These are phyloP conservation scores for Agelastica alni DNA, from an alignment of 2,888 invertebrate genomes.

Conservation along the genomic window DNA sequence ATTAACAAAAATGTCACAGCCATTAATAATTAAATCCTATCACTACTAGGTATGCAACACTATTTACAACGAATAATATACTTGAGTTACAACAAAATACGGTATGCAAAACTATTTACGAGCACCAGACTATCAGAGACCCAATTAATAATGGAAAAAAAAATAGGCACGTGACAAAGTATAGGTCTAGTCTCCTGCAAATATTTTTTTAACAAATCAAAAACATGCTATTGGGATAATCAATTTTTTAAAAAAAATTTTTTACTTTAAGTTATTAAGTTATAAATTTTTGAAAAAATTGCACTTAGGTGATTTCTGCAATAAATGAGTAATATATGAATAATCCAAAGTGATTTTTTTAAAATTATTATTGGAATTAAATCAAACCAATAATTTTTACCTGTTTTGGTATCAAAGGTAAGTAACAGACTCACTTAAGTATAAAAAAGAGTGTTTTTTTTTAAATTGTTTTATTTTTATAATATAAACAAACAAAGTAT, in stretches of 20 bases:
- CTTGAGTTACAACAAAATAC: no score
- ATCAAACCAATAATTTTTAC: slow-evolving; percentile 1
- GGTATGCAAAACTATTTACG: no score
- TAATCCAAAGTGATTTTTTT: slow-evolving; percentile 1
- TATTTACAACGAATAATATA: no score
- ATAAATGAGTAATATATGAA: neutral
- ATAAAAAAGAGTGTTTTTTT: slow-evolving; percentile 2
- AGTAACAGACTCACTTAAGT: slow-evolving; percentile 10
- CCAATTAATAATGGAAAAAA: no score
- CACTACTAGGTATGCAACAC: no score
- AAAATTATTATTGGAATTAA: slow-evolving; percentile 8
- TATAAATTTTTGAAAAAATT: slow-evolving; percentile 1
- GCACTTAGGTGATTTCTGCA: neutral
- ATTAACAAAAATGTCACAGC: no score
- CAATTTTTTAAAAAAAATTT: neutral
- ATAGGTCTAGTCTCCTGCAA: slow-evolving; percentile 1
- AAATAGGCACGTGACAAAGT: no score
- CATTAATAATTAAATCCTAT: no score
- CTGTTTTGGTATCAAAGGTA: slow-evolving; percentile 7
- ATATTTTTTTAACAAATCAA: slow-evolving; percentile 1
- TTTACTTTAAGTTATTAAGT: neutral
- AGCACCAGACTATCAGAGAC: no score
- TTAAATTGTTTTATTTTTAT: slow-evolving; percentile 2
- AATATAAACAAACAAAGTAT: no score
- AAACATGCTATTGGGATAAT: slow-evolving; percentile 6